A percentile compares a stretch with the other conserved stretches of the same genome.
Evolutionary conservation across 2,888 invertebrate genomes (phyloP).

Genomic region (Volucella inanis): DNA sequence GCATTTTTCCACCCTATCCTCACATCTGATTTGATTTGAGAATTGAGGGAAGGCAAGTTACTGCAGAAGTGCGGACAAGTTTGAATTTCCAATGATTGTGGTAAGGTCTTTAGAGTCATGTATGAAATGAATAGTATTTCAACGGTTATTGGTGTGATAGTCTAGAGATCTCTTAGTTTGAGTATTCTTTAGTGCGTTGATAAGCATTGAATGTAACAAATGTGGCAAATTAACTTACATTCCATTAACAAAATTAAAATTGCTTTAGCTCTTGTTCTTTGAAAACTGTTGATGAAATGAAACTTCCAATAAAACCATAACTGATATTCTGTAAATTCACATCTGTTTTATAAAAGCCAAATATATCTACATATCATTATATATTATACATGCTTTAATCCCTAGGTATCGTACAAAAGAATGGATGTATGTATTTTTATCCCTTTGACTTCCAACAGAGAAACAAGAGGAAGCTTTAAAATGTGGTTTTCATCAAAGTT

Average conservation of each 20-base stretch:
- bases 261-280: constrained; percentile 53
- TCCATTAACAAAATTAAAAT: constrained; percentile 73
- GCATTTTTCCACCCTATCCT: constrained; percentile 51
- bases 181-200: constrained; percentile 12
- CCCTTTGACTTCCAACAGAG: no score
- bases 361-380: no score
- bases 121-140: constrained; percentile 59
- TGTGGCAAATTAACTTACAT: constrained; percentile 73
- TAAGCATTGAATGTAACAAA: constrained; percentile 60
- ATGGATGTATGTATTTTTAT: no score
- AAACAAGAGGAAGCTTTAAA: no score
- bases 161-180: constrained; percentile 6
- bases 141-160: constrained; percentile 55
- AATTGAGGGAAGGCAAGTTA: constrained; percentile 58
- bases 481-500: no score
- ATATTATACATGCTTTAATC: no score
- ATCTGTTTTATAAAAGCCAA: no score
- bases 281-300: constrained; percentile 56
- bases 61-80: constrained; percentile 54
- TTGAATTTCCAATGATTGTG: constrained; percentile 58
- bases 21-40: constrained; percentile 65
- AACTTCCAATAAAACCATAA: constrained; percentile 2
- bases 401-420: no score
- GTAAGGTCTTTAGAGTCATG: constrained; percentile 43
- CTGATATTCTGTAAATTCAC: no score